A percentile compares a stretch with the other conserved stretches of the same genome.
These are phyloP conservation scores for Lophura nycthemera DNA, from an alignment of 2,113 vertebrate genomes.

Conservation along the genomic window DNA sequence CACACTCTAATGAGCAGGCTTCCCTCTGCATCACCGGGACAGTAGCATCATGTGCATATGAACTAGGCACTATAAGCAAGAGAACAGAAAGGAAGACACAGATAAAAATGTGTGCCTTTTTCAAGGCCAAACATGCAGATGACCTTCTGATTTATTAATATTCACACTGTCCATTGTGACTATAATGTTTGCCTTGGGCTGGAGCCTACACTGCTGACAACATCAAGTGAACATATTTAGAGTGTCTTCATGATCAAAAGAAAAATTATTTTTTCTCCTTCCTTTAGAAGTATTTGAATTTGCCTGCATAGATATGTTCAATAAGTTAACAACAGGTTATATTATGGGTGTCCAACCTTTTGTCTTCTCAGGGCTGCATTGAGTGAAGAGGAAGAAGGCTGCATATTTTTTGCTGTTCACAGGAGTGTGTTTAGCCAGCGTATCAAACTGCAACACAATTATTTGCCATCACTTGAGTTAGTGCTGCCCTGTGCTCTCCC, in stretches of 20 bases:
- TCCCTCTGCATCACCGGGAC: not conserved
- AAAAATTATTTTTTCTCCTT: not conserved
- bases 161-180: not conserved
- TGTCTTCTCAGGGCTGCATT: too few species aligned
- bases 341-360: too few species aligned
- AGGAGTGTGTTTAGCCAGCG: too few species aligned
- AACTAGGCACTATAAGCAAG: not conserved
- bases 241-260: not conserved
- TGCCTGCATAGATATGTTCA: not conserved
- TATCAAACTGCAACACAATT: too few species aligned
- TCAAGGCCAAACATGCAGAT: not conserved
- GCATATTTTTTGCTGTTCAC: too few species aligned
- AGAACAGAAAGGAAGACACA: not conserved
- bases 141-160: not conserved
- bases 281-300: not conserved
- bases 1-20: not conserved
- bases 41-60: not conserved
- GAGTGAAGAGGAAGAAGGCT: too few species aligned
- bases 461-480: too few species aligned
- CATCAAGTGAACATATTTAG: not conserved
- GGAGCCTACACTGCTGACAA: not conserved
- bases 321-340: not conserved
- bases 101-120: not conserved
- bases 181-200: not conserved
- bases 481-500: too few species aligned